phyloP scores from a whole-genome alignment of 2,888 invertebrate genomes.

The Ceratothoa steindachneri region DNA sequence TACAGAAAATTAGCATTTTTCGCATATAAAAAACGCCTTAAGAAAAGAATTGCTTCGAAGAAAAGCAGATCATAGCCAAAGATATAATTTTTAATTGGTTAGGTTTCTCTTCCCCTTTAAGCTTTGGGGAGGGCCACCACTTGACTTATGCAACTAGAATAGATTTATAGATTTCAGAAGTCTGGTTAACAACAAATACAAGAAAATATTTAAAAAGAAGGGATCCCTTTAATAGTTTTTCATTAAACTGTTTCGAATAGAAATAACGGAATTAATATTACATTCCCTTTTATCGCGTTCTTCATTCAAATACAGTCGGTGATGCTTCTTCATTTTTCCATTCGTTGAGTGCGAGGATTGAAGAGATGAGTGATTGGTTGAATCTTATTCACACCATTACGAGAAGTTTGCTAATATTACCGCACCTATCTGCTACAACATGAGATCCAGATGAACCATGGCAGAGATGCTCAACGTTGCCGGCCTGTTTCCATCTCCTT shows the following conservation, averaged over 20 bases:
- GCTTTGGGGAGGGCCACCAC: neutral
- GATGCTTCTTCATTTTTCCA: neutral
- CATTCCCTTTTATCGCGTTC: neutral
- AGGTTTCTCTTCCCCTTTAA: neutral
- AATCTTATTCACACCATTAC: too few species aligned
- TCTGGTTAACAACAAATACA: neutral
- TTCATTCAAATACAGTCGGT: neutral
- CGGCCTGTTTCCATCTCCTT: too few species aligned
- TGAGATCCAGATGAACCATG: too few species aligned
- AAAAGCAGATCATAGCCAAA: neutral
- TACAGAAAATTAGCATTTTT: too few species aligned
- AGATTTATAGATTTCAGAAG: neutral
- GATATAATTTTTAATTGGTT: neutral
- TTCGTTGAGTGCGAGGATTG: too few species aligned
- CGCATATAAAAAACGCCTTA: too few species aligned
- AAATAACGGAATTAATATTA: neutral
- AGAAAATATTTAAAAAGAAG: neutral
- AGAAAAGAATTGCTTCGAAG: too few species aligned
- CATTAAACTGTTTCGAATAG: neutral
- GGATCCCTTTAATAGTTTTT: neutral
- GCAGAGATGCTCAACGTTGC: too few species aligned
- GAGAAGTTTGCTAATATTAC: too few species aligned
- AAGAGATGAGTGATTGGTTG: too few species aligned
- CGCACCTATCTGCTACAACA: too few species aligned
- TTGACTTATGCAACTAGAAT: constrained; percentile 6